Conservation (phyloP, 2,113 vertebrate genomes). For the Nycticorax nycticorax region DNA sequence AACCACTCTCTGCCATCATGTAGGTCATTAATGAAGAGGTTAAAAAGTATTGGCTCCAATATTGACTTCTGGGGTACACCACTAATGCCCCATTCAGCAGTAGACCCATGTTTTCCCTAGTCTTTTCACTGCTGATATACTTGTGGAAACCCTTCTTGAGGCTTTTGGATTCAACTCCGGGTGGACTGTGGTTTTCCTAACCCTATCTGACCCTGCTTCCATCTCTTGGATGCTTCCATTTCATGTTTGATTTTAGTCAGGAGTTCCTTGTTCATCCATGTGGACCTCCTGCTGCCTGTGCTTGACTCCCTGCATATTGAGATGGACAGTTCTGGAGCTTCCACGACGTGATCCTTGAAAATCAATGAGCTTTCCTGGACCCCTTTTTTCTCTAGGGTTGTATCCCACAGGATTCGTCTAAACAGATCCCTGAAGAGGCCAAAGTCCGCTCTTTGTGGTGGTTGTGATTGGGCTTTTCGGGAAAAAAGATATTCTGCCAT, state of each 20-base stretch:
- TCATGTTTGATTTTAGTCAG: not conserved
- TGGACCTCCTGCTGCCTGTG: not conserved
- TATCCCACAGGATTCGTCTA: not conserved
- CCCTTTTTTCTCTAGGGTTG: not conserved
- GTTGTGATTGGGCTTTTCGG: not conserved
- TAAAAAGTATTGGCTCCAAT: not conserved
- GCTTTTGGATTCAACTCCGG: not conserved
- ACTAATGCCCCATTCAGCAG: not conserved
- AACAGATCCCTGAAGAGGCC: not conserved
- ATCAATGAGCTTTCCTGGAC: not conserved
- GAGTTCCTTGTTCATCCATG: not conserved
- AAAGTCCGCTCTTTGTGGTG: not conserved
- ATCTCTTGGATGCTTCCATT: not conserved
- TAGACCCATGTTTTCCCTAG: not conserved
- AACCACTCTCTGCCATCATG: not conserved
- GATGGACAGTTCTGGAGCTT: not conserved
- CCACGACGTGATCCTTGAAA: not conserved
- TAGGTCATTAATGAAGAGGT: not conserved
- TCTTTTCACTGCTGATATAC: not conserved
- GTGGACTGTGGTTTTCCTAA: not conserved
- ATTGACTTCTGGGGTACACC: not conserved
- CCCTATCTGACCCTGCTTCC: not conserved
- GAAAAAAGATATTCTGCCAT: not conserved
- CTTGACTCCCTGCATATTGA: not conserved
- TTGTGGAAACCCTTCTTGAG: not conserved